phyloP scores from a whole-genome alignment of 2,113 vertebrate genomes.

The Haemorhous mexicanus region DNA sequence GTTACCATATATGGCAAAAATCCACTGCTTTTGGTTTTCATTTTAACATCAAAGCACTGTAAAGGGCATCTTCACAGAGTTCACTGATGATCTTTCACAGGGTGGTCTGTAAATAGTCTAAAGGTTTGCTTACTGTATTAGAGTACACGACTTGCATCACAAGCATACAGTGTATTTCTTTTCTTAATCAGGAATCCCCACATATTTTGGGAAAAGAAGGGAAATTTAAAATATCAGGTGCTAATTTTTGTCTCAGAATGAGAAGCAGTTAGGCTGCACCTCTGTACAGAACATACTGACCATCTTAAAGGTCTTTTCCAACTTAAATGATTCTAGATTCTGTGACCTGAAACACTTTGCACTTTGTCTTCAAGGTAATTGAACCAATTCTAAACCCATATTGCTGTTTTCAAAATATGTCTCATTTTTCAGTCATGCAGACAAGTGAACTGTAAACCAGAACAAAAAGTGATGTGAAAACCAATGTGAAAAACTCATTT shows the following conservation, averaged over 20 bases:
- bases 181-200: neutral
- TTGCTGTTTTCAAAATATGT: neutral
- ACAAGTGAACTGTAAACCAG: neutral
- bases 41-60: slow-evolving; percentile 64
- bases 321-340: neutral
- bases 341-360: neutral
- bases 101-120: slow-evolving; percentile 72
- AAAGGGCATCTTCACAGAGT: slow-evolving; percentile 64
- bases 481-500: neutral
- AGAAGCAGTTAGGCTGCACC: neutral
- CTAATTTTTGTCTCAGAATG: neutral
- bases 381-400: neutral
- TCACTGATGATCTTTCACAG: slow-evolving; percentile 63
- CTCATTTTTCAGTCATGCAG: neutral
- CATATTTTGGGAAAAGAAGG: neutral
- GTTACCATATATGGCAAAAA: slow-evolving; percentile 64
- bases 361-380: neutral
- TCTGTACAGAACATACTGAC: neutral
- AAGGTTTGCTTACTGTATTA: slow-evolving; percentile 67
- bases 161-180: slow-evolving; percentile 5
- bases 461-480: neutral
- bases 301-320: neutral
- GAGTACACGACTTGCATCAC: slow-evolving; percentile 61
- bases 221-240: neutral
- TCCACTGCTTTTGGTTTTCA: slow-evolving; percentile 32